phyloP scores from a whole-genome alignment of 2,113 vertebrate genomes.

The Rhizomys pruinosus region DNA sequence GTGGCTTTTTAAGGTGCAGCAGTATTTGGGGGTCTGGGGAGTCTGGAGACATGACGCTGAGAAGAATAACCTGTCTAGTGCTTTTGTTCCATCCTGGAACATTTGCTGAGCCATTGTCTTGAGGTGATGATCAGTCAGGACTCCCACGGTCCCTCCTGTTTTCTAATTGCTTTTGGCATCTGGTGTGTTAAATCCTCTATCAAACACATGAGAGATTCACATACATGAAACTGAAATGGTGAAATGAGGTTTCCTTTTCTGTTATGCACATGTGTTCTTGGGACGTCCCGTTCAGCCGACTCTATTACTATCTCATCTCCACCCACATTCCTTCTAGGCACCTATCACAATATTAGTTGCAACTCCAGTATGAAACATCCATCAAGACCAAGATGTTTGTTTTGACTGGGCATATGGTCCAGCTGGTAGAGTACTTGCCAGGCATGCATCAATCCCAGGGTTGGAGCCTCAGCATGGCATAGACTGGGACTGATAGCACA shows the following conservation, averaged over 20 bases:
- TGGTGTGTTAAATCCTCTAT: slow-evolving; percentile 34
- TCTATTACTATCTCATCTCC: neutral
- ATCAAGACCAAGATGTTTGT: slow-evolving; percentile 47
- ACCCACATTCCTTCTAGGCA: slow-evolving; percentile 9
- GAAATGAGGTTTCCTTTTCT: neutral
- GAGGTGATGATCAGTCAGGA: neutral
- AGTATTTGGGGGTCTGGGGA: neutral
- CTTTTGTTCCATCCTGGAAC: neutral
- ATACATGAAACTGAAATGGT: neutral
- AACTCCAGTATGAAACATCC: slow-evolving; percentile 37
- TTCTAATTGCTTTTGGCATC: neutral
- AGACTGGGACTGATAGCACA: neutral
- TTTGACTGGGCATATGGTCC: neutral
- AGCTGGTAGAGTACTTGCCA: neutral
- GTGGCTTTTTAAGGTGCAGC: neutral
- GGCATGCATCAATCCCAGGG: neutral
- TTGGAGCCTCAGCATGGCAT: too few relatives aligned
- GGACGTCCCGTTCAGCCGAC: neutral
- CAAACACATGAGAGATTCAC: slow-evolving; percentile 14
- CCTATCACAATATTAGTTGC: neutral
- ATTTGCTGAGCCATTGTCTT: neutral
- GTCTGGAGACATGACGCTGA: too few relatives aligned
- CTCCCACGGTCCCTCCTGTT: neutral
- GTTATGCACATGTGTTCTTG: slow-evolving; percentile 12
- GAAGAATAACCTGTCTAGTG: neutral